Percentiles rank a stretch among this genome's conserved stretches.
These are phyloP conservation scores for Orchesella cincta DNA, from an alignment of 1,140 invertebrate genomes.

Conservation along the genomic window DNA sequence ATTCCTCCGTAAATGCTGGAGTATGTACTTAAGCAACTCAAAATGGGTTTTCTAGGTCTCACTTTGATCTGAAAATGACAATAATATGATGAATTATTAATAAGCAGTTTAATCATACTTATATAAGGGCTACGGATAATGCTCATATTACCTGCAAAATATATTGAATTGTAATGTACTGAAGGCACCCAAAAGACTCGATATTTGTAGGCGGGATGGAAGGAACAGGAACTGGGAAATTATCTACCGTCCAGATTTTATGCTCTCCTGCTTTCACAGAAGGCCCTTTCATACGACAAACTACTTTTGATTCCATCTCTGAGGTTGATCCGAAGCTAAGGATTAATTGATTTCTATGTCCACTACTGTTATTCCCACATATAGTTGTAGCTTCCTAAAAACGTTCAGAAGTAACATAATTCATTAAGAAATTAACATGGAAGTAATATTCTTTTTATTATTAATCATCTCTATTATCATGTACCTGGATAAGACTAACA, in stretches of 20 bases:
- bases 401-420: neutral
- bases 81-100: neutral
- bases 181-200: constrained; percentile 38
- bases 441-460: neutral
- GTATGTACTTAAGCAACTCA: constrained; percentile 35
- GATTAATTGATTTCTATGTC: constrained; percentile 19
- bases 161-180: constrained; percentile 43
- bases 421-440: too few relatives aligned
- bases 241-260: constrained; percentile 40
- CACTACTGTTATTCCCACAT: constrained; percentile 19
- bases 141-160: constrained; percentile 29
- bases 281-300: constrained; percentile 44
- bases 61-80: constrained; percentile 36
- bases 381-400: constrained; percentile 34
- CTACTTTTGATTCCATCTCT: constrained; percentile 40
- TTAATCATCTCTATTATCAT: too few relatives aligned
- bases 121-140: neutral
- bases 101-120: neutral
- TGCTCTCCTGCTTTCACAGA: constrained; percentile 38
- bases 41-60: constrained; percentile 30
- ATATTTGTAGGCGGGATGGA: constrained; percentile 37
- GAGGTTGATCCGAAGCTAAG: constrained; percentile 31
- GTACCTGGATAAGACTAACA: constrained; percentile 37
- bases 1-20: constrained; percentile 33
- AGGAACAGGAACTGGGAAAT: constrained; percentile 40